phyloP scores from a whole-genome alignment of 23 tunicate species.

The Trididemnum nubilum region DNA sequence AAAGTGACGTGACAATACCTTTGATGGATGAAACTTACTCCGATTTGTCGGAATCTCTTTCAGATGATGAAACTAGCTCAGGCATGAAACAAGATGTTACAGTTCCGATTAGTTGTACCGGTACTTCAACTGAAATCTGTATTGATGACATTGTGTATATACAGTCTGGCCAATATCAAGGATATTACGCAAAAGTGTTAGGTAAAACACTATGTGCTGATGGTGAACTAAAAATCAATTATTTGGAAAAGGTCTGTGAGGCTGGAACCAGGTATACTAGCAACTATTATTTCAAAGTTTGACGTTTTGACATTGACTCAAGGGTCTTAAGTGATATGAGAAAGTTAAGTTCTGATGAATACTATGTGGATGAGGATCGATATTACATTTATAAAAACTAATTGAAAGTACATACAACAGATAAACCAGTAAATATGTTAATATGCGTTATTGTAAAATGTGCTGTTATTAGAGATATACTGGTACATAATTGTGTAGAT shows the following conservation, averaged over 20 bases:
- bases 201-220: conserved; percentile 7
- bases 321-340: neutral
- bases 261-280: conserved; percentile 3
- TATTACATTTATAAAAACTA: neutral
- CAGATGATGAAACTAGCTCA: neutral
- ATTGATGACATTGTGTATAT: neutral
- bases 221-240: conserved; percentile 3
- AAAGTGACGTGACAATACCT: conserved; percentile 1
- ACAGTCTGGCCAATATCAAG: conserved; percentile 2
- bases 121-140: neutral
- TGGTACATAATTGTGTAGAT: no score
- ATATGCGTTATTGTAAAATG: no score
- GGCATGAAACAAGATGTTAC: neutral
- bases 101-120: neutral
- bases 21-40: conserved; percentile 9
- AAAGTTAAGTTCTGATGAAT: neutral
- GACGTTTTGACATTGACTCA: neutral
- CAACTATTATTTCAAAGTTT: neutral
- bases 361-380: conserved; percentile 2
- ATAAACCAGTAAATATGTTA: no score
- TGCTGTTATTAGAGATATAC: no score
- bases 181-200: neutral
- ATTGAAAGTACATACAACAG: no score
- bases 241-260: conserved; percentile 4
- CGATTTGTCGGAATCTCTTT: neutral